phyloP scores from a whole-genome alignment of 2,888 invertebrate species.

The Cenopis cana region DNA sequence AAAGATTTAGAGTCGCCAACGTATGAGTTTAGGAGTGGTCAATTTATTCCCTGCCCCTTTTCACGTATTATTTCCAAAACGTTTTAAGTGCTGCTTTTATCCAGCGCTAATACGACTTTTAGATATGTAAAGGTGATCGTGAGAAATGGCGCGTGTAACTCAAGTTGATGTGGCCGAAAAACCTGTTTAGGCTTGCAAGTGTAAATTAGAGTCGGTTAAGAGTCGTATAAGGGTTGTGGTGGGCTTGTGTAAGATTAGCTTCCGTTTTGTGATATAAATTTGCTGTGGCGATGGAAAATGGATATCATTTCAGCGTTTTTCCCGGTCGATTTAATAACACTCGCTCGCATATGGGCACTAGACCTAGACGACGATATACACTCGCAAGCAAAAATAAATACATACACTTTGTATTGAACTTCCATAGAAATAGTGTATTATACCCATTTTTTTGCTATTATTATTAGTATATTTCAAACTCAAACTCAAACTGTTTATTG shows the following conservation, averaged over 20 bases:
- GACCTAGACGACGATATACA: too few species aligned
- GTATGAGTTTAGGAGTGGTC: conserved; percentile 33
- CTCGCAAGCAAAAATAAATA: too few species aligned
- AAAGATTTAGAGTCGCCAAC: conserved; percentile 41
- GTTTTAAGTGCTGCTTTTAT: neutral
- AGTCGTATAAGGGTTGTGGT: conserved; percentile 25
- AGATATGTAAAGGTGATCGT: neutral
- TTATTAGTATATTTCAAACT: too few species aligned
- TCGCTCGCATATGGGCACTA: too few species aligned
- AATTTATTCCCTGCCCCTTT: conserved; percentile 40
- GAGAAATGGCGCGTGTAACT: conserved; percentile 44
- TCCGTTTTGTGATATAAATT: conserved; percentile 16
- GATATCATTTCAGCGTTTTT: too few species aligned
- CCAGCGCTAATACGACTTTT: neutral
- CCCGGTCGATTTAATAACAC: too few species aligned
- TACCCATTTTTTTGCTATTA: too few species aligned
- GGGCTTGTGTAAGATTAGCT: conserved; percentile 12
- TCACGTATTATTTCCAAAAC: neutral
- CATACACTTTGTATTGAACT: too few species aligned
- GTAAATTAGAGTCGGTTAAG: conserved; percentile 41
- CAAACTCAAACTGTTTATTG: too few species aligned
- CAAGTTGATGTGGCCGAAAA: conserved; percentile 40
- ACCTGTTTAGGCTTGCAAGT: conserved; percentile 39
- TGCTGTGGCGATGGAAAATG: neutral
- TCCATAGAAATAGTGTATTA: too few species aligned